A percentile compares a stretch with the other conserved stretches of the same genome.
Conservation (phyloP, 2,113 vertebrate species). For the Microtus richardsoni region DNA sequence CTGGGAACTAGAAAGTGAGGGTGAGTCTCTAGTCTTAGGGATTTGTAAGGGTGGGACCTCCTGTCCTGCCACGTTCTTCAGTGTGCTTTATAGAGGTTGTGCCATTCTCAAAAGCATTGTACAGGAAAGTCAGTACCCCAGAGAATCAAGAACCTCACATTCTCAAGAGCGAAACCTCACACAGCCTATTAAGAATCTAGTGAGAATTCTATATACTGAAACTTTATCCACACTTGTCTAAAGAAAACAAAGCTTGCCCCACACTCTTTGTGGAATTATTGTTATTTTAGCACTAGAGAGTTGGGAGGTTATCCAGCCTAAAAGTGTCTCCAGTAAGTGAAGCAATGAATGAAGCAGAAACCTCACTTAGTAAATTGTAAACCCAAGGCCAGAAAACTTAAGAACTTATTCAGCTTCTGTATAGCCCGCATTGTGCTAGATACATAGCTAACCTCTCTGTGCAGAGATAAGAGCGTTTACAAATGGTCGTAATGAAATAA, state of each 20-base stretch:
- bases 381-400: background rate
- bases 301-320: background rate
- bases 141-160: background rate
- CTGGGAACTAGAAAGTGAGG: slow-evolving; percentile 5
- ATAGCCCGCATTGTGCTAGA: background rate
- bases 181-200: background rate
- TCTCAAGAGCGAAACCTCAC: slow-evolving; percentile 12
- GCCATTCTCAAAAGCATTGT: background rate
- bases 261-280: slow-evolving; percentile 39
- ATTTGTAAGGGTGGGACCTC: background rate
- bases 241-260: background rate
- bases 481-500: slow-evolving; percentile 42
- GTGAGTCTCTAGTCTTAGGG: background rate
- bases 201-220: slow-evolving; percentile 20
- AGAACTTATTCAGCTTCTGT: background rate
- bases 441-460: slow-evolving; percentile 38
- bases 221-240: slow-evolving; percentile 27
- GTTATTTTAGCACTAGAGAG: slow-evolving; percentile 4
- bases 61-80: background rate
- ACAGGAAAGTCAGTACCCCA: background rate
- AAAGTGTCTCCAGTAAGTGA: slow-evolving; percentile 12
- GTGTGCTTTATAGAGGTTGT: background rate
- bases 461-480: background rate
- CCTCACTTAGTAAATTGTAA: background rate
- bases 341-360: slow-evolving; percentile 12